Evolutionary conservation across 1,140 invertebrate genomes (phyloP), one percentile per base, ranked within the genome.

Genomic region (Agrypnia vestita): DNA sequence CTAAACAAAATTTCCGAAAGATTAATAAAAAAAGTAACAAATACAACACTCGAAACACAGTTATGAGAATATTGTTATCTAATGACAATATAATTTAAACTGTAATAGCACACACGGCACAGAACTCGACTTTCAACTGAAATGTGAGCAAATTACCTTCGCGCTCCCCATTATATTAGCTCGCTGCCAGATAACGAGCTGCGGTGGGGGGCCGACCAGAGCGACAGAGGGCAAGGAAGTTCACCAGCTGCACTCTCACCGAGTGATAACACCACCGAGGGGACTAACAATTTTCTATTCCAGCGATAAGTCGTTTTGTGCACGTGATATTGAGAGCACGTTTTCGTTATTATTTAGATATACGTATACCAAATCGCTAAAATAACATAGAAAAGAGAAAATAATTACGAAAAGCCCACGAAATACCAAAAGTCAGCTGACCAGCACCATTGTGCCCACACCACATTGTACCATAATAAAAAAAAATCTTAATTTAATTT

Each of bases 1-100:
- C 77, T 79, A 79, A 62, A 73, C 17, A 79, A 79, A 78, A 72
- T 56, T 77, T 64, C 67, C 46, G 67, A 67, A 9, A 67, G 12
- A 44, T 47, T 35, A 51, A 21, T 21, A 72, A 15, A 25, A 61
- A 71, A 71, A 71, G 15, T 49, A 71, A 51, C n/a, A 19, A 71
- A 49, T 19, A 9, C 3, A 61, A 61, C 3, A 64, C 19, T 25
- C 61, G 11, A 64, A 25, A n/a, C n/a, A 59, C 17, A 55, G 53
- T 21, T 19, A 59, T 59, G 55, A 59, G 21, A 19, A 11, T 0
- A 13, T 59, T 59, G 15, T 59, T 59, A 59, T 59, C 13, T 59
- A 59, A 59, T 59, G 21, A 59, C 55, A 59, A 21, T 4, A 21
- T 19, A 15, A 10, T 13, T 11, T 19, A 59, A 10, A 19, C n/a